Percentiles rank a stretch among this genome's conserved stretches.
Evolutionary conservation across 2,797 vertebrate species (phyloP).

Genomic region (Vipera latastei): DNA sequence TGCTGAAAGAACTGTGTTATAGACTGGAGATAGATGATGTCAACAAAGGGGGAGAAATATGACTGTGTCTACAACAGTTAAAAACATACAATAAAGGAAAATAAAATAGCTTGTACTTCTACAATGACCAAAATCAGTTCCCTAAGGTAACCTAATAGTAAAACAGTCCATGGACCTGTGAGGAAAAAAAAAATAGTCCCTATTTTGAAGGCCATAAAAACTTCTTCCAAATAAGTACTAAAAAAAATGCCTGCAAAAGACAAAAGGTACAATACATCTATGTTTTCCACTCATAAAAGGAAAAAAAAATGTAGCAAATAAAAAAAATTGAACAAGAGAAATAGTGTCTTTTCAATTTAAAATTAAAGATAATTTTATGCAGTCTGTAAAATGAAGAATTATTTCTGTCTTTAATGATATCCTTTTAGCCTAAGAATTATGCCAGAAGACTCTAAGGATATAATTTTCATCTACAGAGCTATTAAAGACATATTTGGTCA

Average conservation of each 20-base stretch:
- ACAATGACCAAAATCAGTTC: background rate
- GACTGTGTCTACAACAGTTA: background rate
- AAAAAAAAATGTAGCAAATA: background rate
- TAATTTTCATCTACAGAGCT: conserved; percentile 34
- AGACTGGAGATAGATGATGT: too few relatives aligned
- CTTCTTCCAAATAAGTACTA: background rate
- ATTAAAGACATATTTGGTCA: conserved; percentile 12
- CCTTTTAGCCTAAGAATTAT: conserved; percentile 23
- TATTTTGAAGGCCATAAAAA: background rate
- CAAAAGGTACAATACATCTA: background rate
- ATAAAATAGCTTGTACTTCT: background rate
- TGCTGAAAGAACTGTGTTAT: too few relatives aligned
- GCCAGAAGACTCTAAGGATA: conserved; percentile 5
- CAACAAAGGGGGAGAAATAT: too few relatives aligned
- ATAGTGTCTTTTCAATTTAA: background rate
- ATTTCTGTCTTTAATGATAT: conserved; percentile 29
- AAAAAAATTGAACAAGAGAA: background rate
- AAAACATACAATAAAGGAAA: background rate
- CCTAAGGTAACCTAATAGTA: too few relatives aligned
- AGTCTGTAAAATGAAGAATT: conserved; percentile 6
- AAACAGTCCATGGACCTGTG: background rate
- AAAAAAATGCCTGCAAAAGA: background rate
- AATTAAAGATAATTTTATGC: conserved; percentile 24
- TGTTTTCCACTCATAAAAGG: background rate
- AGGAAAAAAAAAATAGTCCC: background rate